Evolutionary conservation across 2,113 vertebrate species (phyloP), one percentile per base, ranked within the genome.

Genomic region (Scartelaos histophorus): DNA sequence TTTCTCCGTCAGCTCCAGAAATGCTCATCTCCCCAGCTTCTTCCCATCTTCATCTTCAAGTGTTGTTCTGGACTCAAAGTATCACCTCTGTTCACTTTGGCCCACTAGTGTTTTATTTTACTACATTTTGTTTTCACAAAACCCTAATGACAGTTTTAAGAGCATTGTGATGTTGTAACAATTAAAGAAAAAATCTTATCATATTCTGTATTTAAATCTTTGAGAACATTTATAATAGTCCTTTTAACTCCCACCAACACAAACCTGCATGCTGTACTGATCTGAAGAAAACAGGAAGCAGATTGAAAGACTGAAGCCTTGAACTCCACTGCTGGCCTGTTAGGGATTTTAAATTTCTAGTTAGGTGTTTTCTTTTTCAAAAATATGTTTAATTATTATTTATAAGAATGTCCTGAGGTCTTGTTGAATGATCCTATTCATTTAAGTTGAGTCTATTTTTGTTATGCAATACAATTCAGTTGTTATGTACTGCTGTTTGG

Each of bases 331-430:
- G 16, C 76, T 75, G 78, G 77, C 67, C 74, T 79, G 79, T 85
- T 87, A 71, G 78, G 78, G 74, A 71, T 74, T 84, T 85, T 81
- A 76, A 53, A 70, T 85, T 85, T 86, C 70, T 69, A 49, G 82
- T 87, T 89, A 78, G 81, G 57, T 67, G 69, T 78, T 71, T 82
- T 73, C 78, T 61, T 74, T 73, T 74, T 86, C 82, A 84, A 90
- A 91, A 92, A 90, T 91, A 92, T 93, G 92, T 92, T 92, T 90
- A 88, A 93, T 90, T 93, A 91, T 92, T 93, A 93, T 93, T 94
- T 94, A 94, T 93, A 93, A 92, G 92, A 93, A 93, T 89, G 77
- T 93, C 91, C 90, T 87, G 89, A 91, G 83, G 84, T 83, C 83
- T 70, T 80, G 79, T 91, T 85, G 73, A 82, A 78, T 82, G 70